phyloP scores from a whole-genome alignment of 2,888 invertebrate species.

The Eristalis tenax region DNA sequence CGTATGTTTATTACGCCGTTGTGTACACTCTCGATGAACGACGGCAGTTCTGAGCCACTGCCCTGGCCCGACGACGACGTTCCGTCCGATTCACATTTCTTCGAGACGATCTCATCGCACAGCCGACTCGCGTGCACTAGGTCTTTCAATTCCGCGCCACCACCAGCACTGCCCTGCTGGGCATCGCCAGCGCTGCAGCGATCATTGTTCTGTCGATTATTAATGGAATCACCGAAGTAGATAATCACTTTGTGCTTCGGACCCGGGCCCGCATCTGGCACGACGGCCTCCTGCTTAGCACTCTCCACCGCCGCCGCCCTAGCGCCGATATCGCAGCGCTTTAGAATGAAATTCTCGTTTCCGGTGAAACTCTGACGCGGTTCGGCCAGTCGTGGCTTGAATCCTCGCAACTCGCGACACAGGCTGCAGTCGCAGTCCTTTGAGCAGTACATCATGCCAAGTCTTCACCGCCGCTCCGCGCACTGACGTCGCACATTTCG shows the following conservation, averaged over 20 bases:
- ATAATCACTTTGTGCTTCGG: conserved; percentile 86
- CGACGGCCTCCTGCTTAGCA: conserved; percentile 79
- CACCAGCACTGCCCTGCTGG: conserved; percentile 40
- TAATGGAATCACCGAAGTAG: conserved; percentile 87
- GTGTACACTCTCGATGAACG: conserved; percentile 81
- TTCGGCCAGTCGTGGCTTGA: conserved; percentile 80
- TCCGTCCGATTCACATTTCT: conserved; percentile 57
- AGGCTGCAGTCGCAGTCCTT: conserved; percentile 89
- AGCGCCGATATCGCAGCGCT: conserved; percentile 79
- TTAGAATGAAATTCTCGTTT: conserved; percentile 82
- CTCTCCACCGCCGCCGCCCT: background rate
- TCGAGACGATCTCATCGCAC: conserved; percentile 72
- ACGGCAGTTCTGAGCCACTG: conserved; percentile 80
- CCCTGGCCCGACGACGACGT: conserved; percentile 30
- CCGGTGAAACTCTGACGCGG: conserved; percentile 59
- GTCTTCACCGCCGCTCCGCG: background rate
- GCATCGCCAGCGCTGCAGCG: conserved; percentile 20
- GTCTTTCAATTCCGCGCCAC: conserved; percentile 39
- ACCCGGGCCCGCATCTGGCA: conserved; percentile 12
- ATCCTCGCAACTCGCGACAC: conserved; percentile 87
- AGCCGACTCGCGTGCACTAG: conserved; percentile 72
- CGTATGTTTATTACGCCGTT: conserved; percentile 84
- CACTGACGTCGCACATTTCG: conserved; percentile 46
- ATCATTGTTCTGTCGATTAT: conserved; percentile 73
- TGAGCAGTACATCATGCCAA: conserved; percentile 84